These are phyloP conservation scores for Agriopis marginaria DNA, from an alignment of 2,888 invertebrate species.

Conservation along the genomic window DNA sequence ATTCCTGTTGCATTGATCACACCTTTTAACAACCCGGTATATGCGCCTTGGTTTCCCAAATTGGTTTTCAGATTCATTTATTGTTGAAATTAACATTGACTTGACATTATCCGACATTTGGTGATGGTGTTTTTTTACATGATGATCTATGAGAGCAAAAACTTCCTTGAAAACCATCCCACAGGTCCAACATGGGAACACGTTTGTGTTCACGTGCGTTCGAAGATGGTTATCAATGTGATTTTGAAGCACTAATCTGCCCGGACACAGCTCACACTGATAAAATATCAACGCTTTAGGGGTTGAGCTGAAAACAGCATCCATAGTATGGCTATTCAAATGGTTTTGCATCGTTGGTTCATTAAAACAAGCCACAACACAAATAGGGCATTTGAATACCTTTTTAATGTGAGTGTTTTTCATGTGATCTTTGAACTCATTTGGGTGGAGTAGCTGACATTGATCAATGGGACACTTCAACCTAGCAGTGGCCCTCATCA, in stretches of 20 bases:
- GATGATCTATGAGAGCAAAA: slow-evolving; percentile 62
- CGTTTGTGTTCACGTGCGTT: slow-evolving; percentile 55
- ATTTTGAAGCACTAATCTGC: slow-evolving; percentile 66
- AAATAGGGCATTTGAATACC: slow-evolving; percentile 75
- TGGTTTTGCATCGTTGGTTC: slow-evolving; percentile 71
- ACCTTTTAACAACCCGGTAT: slow-evolving; percentile 70
- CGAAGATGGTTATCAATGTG: slow-evolving; percentile 69
- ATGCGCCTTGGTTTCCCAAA: slow-evolving; percentile 42
- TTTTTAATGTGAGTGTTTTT: slow-evolving; percentile 72
- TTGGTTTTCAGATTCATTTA: slow-evolving; percentile 43
- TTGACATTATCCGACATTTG: slow-evolving; percentile 44
- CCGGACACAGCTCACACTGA: slow-evolving; percentile 75
- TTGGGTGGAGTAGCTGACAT: slow-evolving; percentile 77
- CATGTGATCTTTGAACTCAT: slow-evolving; percentile 80
- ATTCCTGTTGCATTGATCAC: slow-evolving; percentile 68
- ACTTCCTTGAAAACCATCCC: slow-evolving; percentile 59
- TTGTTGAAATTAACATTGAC: slow-evolving; percentile 41
- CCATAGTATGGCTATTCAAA: slow-evolving; percentile 55
- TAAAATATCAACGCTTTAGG: slow-evolving; percentile 59
- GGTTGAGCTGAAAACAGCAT: slow-evolving; percentile 16
- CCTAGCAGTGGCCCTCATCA: slow-evolving; percentile 80
- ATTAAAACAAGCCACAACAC: slow-evolving; percentile 74
- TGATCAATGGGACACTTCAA: slow-evolving; percentile 64
- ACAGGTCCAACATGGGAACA: slow-evolving; percentile 76
- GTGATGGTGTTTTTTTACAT: slow-evolving; percentile 57